Evolutionary conservation across 1,140 invertebrate species (phyloP), one percentile per base, ranked within the genome.

Genomic region (Chymomyza costata): DNA sequence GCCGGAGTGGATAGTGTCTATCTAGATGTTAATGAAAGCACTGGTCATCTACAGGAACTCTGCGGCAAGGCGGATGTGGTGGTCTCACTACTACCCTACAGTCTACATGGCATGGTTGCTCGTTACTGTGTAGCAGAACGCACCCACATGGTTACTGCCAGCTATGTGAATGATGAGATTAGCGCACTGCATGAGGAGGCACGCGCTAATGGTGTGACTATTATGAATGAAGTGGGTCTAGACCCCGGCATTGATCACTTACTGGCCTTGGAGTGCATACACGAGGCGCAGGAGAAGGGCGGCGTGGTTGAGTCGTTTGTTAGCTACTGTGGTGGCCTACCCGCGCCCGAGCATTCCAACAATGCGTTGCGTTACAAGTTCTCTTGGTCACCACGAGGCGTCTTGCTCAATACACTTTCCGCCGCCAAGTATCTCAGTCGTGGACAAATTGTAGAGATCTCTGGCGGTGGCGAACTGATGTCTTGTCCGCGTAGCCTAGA

Each of bases 191-290:
- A 99, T 65, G 85, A 94, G 8, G 89, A 89, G 53, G 96, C 96
- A 0, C 88, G 90, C 39, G 90, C 93, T 37, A 94, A 95, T 7
- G 95, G 93, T 0, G 87, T 99, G 0, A 98, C 96, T 0, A 90
- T 99, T 35, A 87, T 99, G 21, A 91, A 98, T 83, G 98, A 99
- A 87, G 91, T 98, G 0, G 98, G 98, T 3, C 86, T 99, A 3
- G 98, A 99, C 86, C 98, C 98, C 0, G 98, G 97, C 91, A 85
- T 99, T 60, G 98, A 99, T 86, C 98, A 99, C 86, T 89, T 99
- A 35, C 85, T 99, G 38, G 98, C 98, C 0, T 91, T 99, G 86
- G 96, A 99, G 85, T 97, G 95, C 84, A 98, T 99, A 60, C 96
- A 99, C 83, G 92, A 97, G 67, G 87, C 89, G 6, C 89, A 94